Evolutionary conservation across 1,140 invertebrate genomes (phyloP), one percentile per base, ranked within the genome.

Genomic region (Drosophila lacertosa): DNA sequence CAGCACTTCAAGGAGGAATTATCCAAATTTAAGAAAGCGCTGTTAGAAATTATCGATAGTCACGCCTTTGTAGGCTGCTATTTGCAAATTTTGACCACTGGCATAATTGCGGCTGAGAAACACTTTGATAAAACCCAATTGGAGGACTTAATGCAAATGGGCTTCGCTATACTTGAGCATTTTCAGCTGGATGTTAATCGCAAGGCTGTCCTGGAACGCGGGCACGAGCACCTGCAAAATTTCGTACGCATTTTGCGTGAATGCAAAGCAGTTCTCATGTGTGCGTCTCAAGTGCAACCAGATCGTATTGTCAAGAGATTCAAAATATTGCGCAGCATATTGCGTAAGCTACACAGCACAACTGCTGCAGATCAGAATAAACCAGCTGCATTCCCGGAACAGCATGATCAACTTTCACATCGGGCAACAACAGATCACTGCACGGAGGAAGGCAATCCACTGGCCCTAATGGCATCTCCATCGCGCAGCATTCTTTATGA

Each of bases 1-100:
- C 83, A 91, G 24, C 90, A 91, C 64, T 91, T 89, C 7, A 88
- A 81, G 22, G 90, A 89, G 45, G 90, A 91, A 51, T 55, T 91
- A 4, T 13, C 32, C 0, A 91, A 78, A n/a, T 89, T 90, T 15
- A 90, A 89, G 63, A 47, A 29, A 4, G 64, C 77, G 1, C 64
- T 91, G 2, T 82, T 89, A 15, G 78, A 90, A 48, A 91, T 90
- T 5, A 84, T 91, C 4, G 89, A 91, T 11, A 84, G 75, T 24
- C 63, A 64, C 0, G 89, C 84, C 4, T 64, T 91, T 13, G 42
- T 79, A 0, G 65, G 70, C 0, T 89, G 88, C 20, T 91, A 68
- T 35, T 33, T 74, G 4, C 78, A 91, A 40, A 64, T 91, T 6
- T 63, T 91, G 2, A 69, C 62, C 6, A 18, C 57, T 15, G 70